These are phyloP conservation scores for Atta texana DNA, from an alignment of 1,140 invertebrate genomes.

Conservation along the genomic window DNA sequence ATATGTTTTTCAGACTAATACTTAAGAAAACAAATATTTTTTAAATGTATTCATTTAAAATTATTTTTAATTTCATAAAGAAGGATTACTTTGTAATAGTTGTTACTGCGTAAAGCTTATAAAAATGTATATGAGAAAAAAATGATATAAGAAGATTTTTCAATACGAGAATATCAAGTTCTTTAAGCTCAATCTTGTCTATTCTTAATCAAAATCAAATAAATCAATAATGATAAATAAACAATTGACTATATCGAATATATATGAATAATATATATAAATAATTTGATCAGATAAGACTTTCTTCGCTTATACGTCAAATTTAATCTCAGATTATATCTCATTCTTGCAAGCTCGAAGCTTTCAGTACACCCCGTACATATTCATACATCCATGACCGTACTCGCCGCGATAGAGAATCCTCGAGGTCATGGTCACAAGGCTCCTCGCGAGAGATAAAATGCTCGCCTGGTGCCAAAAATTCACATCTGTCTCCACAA, in stretches of 20 bases:
- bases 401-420: conserved; percentile 33
- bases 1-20: background rate
- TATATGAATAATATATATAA: too few species aligned
- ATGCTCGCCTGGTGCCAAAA: conserved; percentile 14
- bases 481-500: conserved; percentile 12
- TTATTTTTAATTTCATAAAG: background rate
- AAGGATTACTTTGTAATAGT: background rate
- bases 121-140: background rate
- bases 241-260: too few species aligned
- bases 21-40: background rate
- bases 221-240: too few species aligned
- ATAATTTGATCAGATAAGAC: too few species aligned
- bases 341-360: background rate
- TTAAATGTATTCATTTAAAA: background rate
- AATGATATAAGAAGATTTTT: background rate
- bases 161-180: background rate
- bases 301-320: too few species aligned
- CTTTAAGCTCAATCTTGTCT: background rate
- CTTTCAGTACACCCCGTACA: conserved; percentile 34
- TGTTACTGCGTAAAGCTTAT: background rate
- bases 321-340: background rate
- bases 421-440: conserved; percentile 75
- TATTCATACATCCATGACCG: conserved; percentile 31
- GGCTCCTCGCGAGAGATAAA: conserved; percentile 38
- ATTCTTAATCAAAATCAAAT: background rate